These are phyloP conservation scores for Apodemus sylvaticus DNA, from an alignment of 2,113 vertebrate genomes.

Conservation along the genomic window DNA sequence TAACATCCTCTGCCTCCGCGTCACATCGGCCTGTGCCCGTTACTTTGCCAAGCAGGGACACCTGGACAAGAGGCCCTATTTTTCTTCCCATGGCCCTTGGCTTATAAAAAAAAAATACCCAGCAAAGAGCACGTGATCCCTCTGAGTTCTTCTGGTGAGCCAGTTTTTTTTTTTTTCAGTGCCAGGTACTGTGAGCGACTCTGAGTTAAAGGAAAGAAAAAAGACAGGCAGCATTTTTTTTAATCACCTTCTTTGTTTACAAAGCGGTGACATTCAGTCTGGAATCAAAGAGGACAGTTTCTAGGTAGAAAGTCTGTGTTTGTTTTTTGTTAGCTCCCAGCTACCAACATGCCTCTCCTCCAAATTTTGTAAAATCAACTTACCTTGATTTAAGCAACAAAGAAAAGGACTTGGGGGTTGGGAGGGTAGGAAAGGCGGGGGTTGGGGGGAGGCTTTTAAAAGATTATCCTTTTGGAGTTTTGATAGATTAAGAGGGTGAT, in stretches of 20 bases:
- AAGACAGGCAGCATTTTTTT: slow-evolving; percentile 66
- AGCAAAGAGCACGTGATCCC: slow-evolving; percentile 70
- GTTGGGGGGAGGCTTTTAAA: slow-evolving; percentile 69
- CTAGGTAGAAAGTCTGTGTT: neutral
- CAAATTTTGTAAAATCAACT: slow-evolving; percentile 74
- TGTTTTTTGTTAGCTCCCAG: slow-evolving; percentile 35
- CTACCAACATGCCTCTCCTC: slow-evolving; percentile 28
- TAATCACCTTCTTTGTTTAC: slow-evolving; percentile 76
- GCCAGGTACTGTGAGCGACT: slow-evolving; percentile 69
- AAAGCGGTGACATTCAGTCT: slow-evolving; percentile 65
- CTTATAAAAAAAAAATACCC: slow-evolving; percentile 83
- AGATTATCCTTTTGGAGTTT: slow-evolving; percentile 74
- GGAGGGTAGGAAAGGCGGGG: slow-evolving; percentile 52
- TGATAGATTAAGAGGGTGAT: slow-evolving; percentile 62
- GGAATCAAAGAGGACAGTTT: slow-evolving; percentile 58
- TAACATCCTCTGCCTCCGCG: slow-evolving; percentile 77
- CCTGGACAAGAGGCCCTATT: slow-evolving; percentile 81
- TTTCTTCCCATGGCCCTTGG: slow-evolving; percentile 78
- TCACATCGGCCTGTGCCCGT: slow-evolving; percentile 80
- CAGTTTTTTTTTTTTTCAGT: slow-evolving; percentile 28
- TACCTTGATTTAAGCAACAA: slow-evolving; percentile 71
- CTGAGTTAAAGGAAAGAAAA: slow-evolving; percentile 7
- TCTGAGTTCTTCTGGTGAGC: slow-evolving; percentile 77
- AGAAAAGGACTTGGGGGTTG: slow-evolving; percentile 65
- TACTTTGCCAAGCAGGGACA: slow-evolving; percentile 82